phyloP scores from a whole-genome alignment of 2,888 invertebrate species.

The Clistopyga incitator region DNA sequence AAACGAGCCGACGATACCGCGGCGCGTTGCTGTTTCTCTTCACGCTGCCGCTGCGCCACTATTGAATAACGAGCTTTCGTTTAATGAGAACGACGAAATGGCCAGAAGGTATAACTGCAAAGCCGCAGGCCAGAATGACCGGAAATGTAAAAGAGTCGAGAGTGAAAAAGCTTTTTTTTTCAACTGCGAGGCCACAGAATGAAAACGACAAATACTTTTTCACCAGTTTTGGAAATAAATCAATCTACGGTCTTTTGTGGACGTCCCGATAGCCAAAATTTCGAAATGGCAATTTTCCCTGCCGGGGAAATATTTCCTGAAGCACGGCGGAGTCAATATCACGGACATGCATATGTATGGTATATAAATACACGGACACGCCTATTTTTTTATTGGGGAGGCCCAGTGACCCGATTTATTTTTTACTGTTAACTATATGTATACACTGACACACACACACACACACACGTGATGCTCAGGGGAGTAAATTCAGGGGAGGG shows the following conservation, averaged over 20 bases:
- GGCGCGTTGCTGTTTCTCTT: constrained; percentile 14
- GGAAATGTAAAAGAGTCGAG: neutral
- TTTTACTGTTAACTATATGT: neutral
- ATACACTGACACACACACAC: neutral
- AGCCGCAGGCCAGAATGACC: neutral
- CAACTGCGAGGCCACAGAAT: neutral
- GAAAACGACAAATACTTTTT: constrained; percentile 5
- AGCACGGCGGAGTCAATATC: constrained; percentile 18
- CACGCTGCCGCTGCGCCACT: neutral
- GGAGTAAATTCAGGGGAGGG: neutral
- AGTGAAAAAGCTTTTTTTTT: neutral
- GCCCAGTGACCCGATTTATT: constrained; percentile 14
- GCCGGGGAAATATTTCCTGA: too few species aligned
- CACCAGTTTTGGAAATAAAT: constrained; percentile 46
- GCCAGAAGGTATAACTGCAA: constrained; percentile 11
- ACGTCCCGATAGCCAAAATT: constrained; percentile 53
- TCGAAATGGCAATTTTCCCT: constrained; percentile 25
- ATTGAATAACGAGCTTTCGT: constrained; percentile 46
- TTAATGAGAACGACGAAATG: constrained; percentile 49
- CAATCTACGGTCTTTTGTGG: constrained; percentile 58
- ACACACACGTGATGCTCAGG: neutral
- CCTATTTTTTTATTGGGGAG: neutral
- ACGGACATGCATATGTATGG: neutral
- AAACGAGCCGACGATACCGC: constrained; percentile 28
- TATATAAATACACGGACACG: neutral